Evolutionary conservation across 2,888 invertebrate genomes (phyloP).

Genomic region (Apotomis turbidana): DNA sequence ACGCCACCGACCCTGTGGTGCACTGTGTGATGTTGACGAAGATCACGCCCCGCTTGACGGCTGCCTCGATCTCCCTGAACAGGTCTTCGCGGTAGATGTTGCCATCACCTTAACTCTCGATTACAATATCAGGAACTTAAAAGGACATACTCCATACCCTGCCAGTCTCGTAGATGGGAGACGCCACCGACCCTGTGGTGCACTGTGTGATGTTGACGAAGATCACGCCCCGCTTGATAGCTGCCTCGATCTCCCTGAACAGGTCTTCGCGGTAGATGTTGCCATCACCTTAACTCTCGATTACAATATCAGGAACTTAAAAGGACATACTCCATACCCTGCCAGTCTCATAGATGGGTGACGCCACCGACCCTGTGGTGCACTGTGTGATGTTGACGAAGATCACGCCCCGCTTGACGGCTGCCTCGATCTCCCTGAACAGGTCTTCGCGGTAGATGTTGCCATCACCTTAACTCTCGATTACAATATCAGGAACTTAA

Average conservation of each 20-base stretch:
- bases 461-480: constrained; percentile 97
- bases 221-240: constrained; percentile 90
- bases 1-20: constrained; percentile 89
- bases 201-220: constrained; percentile 98
- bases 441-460: too few relatives aligned
- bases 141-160: constrained; percentile 74
- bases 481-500: constrained; percentile 72
- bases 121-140: constrained; percentile 72
- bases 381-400: constrained; percentile 98
- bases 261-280: too few relatives aligned
- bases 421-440: constrained; percentile 87
- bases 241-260: constrained; percentile 87
- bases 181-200: constrained; percentile 89
- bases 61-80: too few relatives aligned
- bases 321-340: constrained; percentile 74
- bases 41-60: constrained; percentile 89
- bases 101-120: constrained; percentile 93
- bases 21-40: constrained; percentile 98
- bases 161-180: constrained; percentile 92
- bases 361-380: constrained; percentile 89
- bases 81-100: too few relatives aligned
- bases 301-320: constrained; percentile 72
- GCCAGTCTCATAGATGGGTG: constrained; percentile 92
- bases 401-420: constrained; percentile 90
- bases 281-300: constrained; percentile 93